Base-by-base conservation (phyloP, 2,888 invertebrate species). In the Hesperia comma region DNA sequence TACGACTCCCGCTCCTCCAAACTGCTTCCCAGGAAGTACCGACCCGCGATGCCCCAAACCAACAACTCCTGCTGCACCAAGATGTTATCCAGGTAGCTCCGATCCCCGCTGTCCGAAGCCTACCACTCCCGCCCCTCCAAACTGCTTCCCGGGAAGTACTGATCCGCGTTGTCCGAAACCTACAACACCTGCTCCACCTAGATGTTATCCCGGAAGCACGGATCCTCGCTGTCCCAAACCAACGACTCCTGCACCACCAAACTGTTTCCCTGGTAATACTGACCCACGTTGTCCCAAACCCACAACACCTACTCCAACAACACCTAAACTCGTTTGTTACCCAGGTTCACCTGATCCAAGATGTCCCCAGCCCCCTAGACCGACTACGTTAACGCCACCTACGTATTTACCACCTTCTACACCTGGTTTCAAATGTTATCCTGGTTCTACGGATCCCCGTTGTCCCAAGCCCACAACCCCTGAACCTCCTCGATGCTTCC, bases 261-360 rank as follows among this genome's bases (percentile, higher is more conserved):
- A 43, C 0, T 71, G 75, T 21, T 73, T 49, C 49, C 73, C 75
- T 2, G 87, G 87, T 54, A 80, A 78, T 7, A 74, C 71, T 2
- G 86, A 87, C 72, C 82, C 83, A 0, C 73, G 80, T 33, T 88
- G 87, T 69, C 84, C 83, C 1, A 79, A 75, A 63, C 79, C 81
- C 10, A 71, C 68, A 32, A 71, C 78, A 3, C 57, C 74, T 72
- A n/a, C 32, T 32, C 57, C 74, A 71, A 15, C 56, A 37, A 70
- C 77, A 6, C 58, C 73, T 72, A 43, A 70, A 74, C 68, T 75
- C 69, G 63, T 62, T 62, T 70, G 68, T 60, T 72, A 69, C 15
- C 72, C 70, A 26, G 72, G 72, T 5, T 66, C 66, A 0, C 49
- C 63, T 0, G 70, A 72, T 26, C 78, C 33, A 60, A 68, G 12